phyloP scores from a whole-genome alignment of 1,140 invertebrate genomes.

The Galendromus occidentalis region DNA sequence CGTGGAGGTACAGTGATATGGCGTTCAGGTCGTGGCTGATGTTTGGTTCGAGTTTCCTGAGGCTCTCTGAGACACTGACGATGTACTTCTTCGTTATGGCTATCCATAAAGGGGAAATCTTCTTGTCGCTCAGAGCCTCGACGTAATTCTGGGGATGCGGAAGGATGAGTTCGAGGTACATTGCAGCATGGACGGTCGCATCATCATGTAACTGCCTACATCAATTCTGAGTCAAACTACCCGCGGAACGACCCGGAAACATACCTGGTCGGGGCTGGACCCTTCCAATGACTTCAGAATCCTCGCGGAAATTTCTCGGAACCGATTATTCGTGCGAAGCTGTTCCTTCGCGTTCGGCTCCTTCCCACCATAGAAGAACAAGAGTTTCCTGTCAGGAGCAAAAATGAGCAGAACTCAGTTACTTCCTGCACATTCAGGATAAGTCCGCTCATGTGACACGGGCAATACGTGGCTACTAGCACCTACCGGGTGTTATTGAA shows the following conservation, averaged over 20 bases:
- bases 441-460: no score
- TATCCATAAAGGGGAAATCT: background rate
- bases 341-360: background rate
- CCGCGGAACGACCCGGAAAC: no score
- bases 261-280: background rate
- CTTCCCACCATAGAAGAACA: background rate
- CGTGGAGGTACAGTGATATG: background rate
- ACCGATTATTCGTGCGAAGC: background rate
- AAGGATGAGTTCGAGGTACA: background rate
- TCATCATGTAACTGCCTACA: no score
- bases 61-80: background rate
- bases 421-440: no score
- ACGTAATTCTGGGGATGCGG: background rate
- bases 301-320: background rate
- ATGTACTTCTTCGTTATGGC: background rate
- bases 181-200: no score
- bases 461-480: background rate
- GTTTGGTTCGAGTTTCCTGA: background rate
- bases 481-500: background rate
- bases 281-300: background rate
- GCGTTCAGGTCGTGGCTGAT: background rate
- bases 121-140: slow-evolving; percentile 1
- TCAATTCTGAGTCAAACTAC: no score
- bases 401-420: background rate
- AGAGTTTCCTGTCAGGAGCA: background rate